phyloP scores from a whole-genome alignment of 2,888 invertebrate genomes.

The Epistrophella euchroma region DNA sequence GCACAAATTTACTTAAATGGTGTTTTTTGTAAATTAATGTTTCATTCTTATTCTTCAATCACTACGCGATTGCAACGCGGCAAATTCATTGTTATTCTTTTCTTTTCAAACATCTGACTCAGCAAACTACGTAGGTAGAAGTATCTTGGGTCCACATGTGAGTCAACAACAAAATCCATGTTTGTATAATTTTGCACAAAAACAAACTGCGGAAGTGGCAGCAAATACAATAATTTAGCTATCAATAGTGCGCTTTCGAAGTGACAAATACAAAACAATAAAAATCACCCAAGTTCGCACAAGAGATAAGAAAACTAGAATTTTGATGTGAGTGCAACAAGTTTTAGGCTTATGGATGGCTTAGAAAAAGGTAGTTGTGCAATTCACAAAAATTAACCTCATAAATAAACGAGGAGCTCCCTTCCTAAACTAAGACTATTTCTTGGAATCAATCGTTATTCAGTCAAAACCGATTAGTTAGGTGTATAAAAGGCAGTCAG shows the following conservation, averaged over 20 bases:
- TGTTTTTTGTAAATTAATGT: neutral
- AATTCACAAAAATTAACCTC: neutral
- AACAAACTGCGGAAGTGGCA: slow-evolving; percentile 32
- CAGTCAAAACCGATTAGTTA: slow-evolving; percentile 1
- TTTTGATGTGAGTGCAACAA: slow-evolving; percentile 31
- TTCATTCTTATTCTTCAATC: neutral
- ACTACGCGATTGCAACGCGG: slow-evolving; percentile 26
- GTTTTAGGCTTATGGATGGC: neutral
- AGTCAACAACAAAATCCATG: slow-evolving; percentile 39
- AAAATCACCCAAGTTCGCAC: neutral
- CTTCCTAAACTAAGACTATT: neutral
- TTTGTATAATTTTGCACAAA: slow-evolving; percentile 37
- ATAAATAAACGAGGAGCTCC: neutral
- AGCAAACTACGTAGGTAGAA: slow-evolving; percentile 35
- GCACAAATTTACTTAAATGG: neutral
- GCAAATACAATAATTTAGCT: slow-evolving; percentile 18
- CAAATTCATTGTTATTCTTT: slow-evolving; percentile 19
- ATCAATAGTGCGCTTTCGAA: slow-evolving; percentile 26
- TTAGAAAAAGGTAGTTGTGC: neutral
- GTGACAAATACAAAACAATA: slow-evolving; percentile 14
- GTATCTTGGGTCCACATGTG: slow-evolving; percentile 23
- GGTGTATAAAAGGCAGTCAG: neutral
- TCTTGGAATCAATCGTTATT: slow-evolving; percentile 18
- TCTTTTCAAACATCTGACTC: slow-evolving; percentile 23
- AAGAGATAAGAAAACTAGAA: slow-evolving; percentile 16